These are phyloP conservation scores for Callaeas wilsoni DNA, from an alignment of 2,113 vertebrate species.

Conservation along the genomic window DNA sequence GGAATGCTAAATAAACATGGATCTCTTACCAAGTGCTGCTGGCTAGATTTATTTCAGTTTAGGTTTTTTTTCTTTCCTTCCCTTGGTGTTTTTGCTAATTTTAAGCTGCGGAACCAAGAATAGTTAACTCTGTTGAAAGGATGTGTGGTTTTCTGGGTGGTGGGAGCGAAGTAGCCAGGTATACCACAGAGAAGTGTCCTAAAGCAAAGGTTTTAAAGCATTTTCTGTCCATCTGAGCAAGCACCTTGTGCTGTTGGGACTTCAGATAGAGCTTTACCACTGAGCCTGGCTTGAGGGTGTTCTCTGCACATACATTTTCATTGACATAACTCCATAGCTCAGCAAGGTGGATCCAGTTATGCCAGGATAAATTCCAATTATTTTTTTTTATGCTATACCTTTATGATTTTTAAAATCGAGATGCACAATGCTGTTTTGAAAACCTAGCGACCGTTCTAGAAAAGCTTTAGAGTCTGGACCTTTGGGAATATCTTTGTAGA, in stretches of 20 bases:
- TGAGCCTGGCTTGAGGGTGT: background rate
- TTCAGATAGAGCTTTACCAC: background rate
- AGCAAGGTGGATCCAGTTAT: background rate
- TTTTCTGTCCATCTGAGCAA: background rate
- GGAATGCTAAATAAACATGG: background rate
- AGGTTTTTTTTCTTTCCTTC: background rate
- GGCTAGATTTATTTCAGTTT: background rate
- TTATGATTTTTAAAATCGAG: background rate
- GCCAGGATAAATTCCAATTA: background rate
- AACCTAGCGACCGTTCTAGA: background rate
- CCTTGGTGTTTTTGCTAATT: constrained; percentile 7
- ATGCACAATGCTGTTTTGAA: background rate
- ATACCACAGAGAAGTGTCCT: background rate
- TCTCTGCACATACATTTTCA: background rate
- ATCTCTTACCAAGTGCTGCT: background rate
- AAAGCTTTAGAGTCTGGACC: background rate
- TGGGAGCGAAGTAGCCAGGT: background rate
- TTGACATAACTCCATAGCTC: background rate
- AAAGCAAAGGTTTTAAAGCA: background rate
- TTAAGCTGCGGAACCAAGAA: background rate
- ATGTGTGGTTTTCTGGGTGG: background rate
- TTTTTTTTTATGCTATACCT: background rate
- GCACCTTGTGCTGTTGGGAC: background rate
- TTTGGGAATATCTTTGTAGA: background rate
- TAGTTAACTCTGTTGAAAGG: constrained; percentile 1